Percentiles rank a stretch among this genome's conserved stretches.
Conservation (phyloP, 2,113 vertebrate species). For the Anas platyrhynchos region DNA sequence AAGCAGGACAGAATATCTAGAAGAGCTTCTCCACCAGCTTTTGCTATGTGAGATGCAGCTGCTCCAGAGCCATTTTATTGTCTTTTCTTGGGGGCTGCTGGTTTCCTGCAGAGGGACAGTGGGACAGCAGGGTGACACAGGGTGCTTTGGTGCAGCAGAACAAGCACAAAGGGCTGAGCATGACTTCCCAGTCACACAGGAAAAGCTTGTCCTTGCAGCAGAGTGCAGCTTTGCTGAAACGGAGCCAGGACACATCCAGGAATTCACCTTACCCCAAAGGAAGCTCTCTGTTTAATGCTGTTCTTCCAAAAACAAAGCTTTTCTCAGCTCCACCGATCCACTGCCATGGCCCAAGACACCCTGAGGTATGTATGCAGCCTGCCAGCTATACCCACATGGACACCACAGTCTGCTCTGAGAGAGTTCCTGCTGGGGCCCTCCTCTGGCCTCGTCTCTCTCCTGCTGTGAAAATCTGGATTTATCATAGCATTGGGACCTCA, state of each 20-base stretch:
- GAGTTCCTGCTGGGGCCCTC: background rate
- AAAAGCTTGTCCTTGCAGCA: background rate
- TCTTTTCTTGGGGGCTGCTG: background rate
- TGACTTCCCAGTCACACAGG: background rate
- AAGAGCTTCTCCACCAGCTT: background rate
- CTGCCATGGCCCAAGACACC: background rate
- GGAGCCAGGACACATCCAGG: background rate
- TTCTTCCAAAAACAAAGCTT: background rate
- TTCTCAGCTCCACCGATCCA: background rate
- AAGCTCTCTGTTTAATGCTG: background rate
- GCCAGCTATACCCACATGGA: background rate
- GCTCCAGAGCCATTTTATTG: background rate
- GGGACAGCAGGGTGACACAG: background rate
- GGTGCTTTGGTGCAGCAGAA: background rate
- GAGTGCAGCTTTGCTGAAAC: background rate
- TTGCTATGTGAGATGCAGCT: background rate
- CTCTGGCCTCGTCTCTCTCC: background rate
- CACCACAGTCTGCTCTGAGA: background rate
- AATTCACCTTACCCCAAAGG: background rate
- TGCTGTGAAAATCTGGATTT: background rate
- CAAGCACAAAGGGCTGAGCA: background rate
- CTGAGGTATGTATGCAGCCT: background rate
- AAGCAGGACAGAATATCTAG: background rate
- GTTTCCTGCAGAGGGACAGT: background rate
- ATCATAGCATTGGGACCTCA: background rate